Evolutionary conservation across 2,888 invertebrate genomes (phyloP), one percentile per base, ranked within the genome.

Genomic region (Cabera pusaria): DNA sequence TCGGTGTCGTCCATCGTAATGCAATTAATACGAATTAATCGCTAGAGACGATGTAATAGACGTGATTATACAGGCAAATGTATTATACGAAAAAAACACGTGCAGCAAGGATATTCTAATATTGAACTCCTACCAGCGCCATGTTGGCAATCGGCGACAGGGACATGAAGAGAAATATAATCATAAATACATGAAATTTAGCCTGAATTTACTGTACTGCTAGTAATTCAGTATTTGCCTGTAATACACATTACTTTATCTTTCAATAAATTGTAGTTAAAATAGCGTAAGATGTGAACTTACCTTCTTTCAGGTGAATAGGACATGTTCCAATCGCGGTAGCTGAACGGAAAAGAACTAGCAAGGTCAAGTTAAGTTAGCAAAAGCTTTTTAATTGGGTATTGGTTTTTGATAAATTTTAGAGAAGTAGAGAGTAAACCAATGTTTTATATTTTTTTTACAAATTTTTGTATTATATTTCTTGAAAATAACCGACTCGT

Each of bases 291-390:
- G 78, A 79, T 72, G 72, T 68, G 67, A 72, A 92, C 93, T 94
- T 93, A 94, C 95, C 94, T 93, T 92, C 93, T 92, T 90, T 95
- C 94, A 85, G 92, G 90, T 83, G 92, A 91, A 92, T 91, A 93
- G 90, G 95, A 95, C 95, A 95, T 95, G 93, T 93, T 94, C 92
- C 91, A 92, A 92, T 93, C 91, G 91, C 91, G 91, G 91, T 92
- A 90, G 92, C 91, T 91, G 91, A 92, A 92, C 92, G 92, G 92
- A 93, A 94, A 94, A 92, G 90, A 88, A 86, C 87, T 85, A 76
- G 72, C 83, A 87, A 88, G 88, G 88, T 88, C 88, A 88, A 88
- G 85, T 85, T 91, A 85, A 89, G 90, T 81, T 81, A 73, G 63
- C 57, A 72, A 60, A 72, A 70, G 78, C 78, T 81, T 82, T 80